Conservation (phyloP, 2,797 vertebrate genomes). For the Petrocephalus schoutedeni region DNA sequence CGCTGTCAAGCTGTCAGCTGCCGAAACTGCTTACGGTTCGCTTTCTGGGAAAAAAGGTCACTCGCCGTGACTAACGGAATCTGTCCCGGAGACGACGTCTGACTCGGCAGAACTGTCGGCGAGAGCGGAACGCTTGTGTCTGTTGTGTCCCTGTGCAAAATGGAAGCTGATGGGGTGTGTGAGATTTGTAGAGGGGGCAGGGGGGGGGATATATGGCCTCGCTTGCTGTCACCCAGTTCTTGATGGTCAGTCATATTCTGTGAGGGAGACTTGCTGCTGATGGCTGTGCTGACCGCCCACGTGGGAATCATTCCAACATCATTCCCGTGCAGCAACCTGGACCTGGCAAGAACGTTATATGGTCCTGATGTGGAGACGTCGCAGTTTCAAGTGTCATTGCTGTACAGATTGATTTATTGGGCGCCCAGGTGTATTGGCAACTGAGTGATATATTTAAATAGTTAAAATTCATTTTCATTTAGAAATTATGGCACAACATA, state of each 20-base stretch:
- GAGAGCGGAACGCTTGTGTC: not conserved
- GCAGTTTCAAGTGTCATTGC: not conserved
- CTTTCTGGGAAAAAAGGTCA: not conserved
- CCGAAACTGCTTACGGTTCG: not conserved
- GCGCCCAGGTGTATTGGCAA: not conserved
- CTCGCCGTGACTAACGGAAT: not conserved
- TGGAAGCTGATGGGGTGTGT: not conserved
- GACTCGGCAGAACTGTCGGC: slow-evolving; percentile 14
- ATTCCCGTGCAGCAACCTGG: not conserved
- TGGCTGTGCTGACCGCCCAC: not conserved
- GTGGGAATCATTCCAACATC: not conserved
- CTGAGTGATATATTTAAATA: not conserved
- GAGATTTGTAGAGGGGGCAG: not conserved
- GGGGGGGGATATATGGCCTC: not conserved
- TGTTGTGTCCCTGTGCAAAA: not conserved
- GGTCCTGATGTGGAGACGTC: not conserved
- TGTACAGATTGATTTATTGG: not conserved
- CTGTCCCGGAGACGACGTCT: not conserved
- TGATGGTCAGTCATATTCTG: not conserved
- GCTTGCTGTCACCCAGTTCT: not conserved
- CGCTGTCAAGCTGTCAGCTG: not conserved
- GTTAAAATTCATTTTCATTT: not conserved
- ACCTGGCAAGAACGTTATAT: not conserved
- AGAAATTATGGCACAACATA: not conserved
- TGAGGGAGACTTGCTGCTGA: not conserved